Evolutionary conservation across 2,113 vertebrate genomes (phyloP).

Genomic region (Himantopus leucocephalus): DNA sequence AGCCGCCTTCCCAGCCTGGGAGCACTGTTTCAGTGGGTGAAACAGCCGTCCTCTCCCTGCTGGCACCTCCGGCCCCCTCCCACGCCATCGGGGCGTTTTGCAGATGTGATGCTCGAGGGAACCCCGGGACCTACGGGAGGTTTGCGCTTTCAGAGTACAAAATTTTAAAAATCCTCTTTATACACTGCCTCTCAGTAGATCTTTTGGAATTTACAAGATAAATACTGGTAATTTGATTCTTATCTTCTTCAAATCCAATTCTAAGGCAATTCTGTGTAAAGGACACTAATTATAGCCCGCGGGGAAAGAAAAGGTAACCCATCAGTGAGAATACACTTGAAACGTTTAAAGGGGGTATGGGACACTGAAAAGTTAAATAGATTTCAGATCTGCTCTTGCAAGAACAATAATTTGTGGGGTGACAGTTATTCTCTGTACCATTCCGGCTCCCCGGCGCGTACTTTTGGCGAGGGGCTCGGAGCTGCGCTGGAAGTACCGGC

Average conservation of each 20-base stretch:
- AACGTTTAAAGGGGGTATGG: constrained; percentile 65
- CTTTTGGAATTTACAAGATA: constrained; percentile 85
- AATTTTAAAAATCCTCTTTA: constrained; percentile 41
- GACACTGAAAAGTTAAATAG: constrained; percentile 72
- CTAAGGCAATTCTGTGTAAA: constrained; percentile 81
- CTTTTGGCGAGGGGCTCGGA: neutral
- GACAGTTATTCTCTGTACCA: neutral
- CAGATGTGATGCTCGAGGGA: neutral
- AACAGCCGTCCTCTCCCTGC: neutral
- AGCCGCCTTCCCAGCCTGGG: neutral
- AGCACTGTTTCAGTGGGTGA: neutral
- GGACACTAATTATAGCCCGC: constrained; percentile 82
- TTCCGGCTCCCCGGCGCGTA: neutral
- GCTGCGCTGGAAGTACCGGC: rapidly evolving
- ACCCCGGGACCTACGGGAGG: neutral
- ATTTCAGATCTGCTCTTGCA: constrained; percentile 61
- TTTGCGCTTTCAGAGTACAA: constrained; percentile 8
- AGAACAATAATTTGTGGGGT: constrained; percentile 56
- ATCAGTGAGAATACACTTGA: constrained; percentile 55
- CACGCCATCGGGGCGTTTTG: neutral
- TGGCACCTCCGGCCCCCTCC: neutral
- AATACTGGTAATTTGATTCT: constrained; percentile 86
- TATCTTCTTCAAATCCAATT: constrained; percentile 84
- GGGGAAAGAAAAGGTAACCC: constrained; percentile 76
- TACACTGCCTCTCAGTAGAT: constrained; percentile 73